Base-by-base conservation (phyloP, 2,888 invertebrate genomes). In the Mechanitis mazaeus region DNA sequence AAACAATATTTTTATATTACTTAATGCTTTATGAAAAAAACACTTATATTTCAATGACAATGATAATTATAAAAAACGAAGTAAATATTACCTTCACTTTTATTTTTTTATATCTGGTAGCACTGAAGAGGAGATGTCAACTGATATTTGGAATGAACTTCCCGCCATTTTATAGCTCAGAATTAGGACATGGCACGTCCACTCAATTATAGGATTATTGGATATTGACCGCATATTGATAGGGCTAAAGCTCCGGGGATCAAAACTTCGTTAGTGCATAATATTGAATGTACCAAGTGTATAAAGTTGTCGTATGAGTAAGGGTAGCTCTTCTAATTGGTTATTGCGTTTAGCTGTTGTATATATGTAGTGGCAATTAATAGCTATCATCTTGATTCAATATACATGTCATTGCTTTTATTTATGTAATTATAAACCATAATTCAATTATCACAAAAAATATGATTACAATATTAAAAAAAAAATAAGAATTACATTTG, bases 161-260 rank as follows among this genome's bases (percentile, higher is more conserved):
- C 81, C 69, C 75, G 74, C 74, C 78, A 69, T 78, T 89, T 83
- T 88, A 88, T 88, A 88, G 75, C 61, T 56, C 46, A 72, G 72
- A 74, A 74, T 66, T 69, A 64, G 74, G 75, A 74, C 70, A 77
- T 77, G 75, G 72, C 66, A 59, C 66, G 45, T 64, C 66, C 76
- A 72, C 70, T 77, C 85, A 83, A 87, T 88, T 88, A 88, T 78
- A 80, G 87, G 87, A 88, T 88, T 86, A 87, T 68, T 78, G 81
- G 77, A 79, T 74, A 68, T 72, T 81, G 79, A 83, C 87, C 88
- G 74, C 87, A 84, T 83, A 82, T 86, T 85, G 74, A 73, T 75
- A 76, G 70, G 67, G 66, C 65, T 69, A 68, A 68, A 69, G 67
- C 85, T 72, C 74, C 33, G 55, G 81, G 83, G 85, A 84, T 85